phyloP scores from a whole-genome alignment of 2,888 invertebrate species.

The Crioceris asparagi region DNA sequence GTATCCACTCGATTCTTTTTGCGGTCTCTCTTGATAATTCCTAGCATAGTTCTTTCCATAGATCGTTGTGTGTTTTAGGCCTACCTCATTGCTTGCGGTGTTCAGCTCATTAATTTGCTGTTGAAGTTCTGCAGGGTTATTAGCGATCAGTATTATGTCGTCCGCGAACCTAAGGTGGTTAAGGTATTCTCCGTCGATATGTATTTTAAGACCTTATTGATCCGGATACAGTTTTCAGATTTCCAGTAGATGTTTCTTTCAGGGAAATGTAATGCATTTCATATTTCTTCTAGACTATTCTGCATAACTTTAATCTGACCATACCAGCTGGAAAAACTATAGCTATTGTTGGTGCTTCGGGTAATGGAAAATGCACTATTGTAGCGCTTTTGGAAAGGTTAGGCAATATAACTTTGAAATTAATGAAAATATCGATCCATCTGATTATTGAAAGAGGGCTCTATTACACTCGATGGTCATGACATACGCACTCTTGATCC shows the following conservation, averaged over 20 bases:
- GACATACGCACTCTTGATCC: slow-evolving; percentile 63
- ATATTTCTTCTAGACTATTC: slow-evolving; percentile 45
- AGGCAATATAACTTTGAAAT: not conserved
- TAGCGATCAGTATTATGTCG: too few species aligned
- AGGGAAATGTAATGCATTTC: not conserved
- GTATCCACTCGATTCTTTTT: too few species aligned
- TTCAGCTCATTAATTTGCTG: too few species aligned
- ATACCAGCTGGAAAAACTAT: slow-evolving; percentile 83
- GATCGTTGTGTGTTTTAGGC: too few species aligned
- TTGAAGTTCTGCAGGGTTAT: too few species aligned
- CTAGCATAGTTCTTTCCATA: too few species aligned
- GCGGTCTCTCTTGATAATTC: too few species aligned
- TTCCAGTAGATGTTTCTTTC: not conserved
- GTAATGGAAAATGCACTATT: slow-evolving; percentile 92
- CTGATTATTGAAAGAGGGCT: slow-evolving; percentile 56
- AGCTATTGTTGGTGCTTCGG: slow-evolving; percentile 87
- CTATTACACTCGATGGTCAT: slow-evolving; percentile 63
- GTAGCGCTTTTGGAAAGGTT: slow-evolving; percentile 79
- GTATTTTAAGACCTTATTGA: too few species aligned
- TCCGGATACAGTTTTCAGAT: too few species aligned
- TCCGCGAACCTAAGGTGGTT: too few species aligned
- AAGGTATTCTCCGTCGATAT: too few species aligned
- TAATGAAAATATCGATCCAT: slow-evolving; percentile 3
- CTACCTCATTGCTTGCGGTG: too few species aligned
- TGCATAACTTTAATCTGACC: slow-evolving; percentile 70